Conservation (phyloP, 2,888 invertebrate genomes). For the Antitype chi region DNA sequence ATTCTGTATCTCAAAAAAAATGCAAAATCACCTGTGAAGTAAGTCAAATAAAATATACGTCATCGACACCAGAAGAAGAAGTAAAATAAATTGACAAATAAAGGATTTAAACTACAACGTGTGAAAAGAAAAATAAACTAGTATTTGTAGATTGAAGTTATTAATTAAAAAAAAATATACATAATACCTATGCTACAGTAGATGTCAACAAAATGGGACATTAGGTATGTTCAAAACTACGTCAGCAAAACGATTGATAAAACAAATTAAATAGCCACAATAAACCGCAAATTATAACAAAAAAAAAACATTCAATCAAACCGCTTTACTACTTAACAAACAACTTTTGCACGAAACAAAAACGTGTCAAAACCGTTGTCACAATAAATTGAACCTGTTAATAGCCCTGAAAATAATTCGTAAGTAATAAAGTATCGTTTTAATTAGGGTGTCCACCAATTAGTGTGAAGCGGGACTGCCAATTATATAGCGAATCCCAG, state of each 20-base stretch:
- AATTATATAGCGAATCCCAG: slow-evolving; percentile 72
- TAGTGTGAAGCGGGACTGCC: slow-evolving; percentile 68
- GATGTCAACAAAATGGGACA: neutral
- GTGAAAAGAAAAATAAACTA: neutral
- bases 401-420: slow-evolving; percentile 51
- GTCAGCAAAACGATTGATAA: neutral
- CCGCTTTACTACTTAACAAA: slow-evolving; percentile 11
- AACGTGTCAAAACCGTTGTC: slow-evolving; percentile 24
- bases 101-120: neutral
- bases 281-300: neutral
- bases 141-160: neutral
- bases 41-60: neutral
- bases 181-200: neutral
- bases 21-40: neutral
- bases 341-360: slow-evolving; percentile 20
- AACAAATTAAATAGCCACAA: neutral
- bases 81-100: neutral
- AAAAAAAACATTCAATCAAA: slow-evolving; percentile 4
- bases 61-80: neutral
- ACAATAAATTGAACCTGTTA: slow-evolving; percentile 50
- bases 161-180: too few relatives aligned
- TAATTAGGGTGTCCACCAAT: slow-evolving; percentile 67
- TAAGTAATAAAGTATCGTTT: slow-evolving; percentile 54
- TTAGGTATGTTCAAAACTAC: neutral
- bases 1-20: too few relatives aligned